These are phyloP conservation scores for Leucoma salicis DNA, from an alignment of 2,888 invertebrate species.

Conservation along the genomic window DNA sequence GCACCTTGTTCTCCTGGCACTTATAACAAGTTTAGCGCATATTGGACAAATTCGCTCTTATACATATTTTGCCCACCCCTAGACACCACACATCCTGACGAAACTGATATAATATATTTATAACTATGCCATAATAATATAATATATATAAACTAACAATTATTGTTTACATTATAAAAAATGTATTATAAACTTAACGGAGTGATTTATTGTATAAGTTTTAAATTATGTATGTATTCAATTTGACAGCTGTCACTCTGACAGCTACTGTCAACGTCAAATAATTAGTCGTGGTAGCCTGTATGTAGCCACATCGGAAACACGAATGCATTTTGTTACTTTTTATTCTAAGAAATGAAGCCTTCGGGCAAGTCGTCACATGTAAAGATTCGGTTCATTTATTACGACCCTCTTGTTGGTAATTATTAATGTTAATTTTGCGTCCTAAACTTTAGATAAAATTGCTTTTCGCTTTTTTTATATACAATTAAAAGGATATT, in stretches of 20 bases:
- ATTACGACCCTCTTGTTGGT: constrained; percentile 28
- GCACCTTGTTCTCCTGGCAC: too few species aligned
- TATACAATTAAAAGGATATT: constrained; percentile 49
- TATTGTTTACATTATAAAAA: constrained; percentile 9
- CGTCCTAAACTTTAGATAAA: constrained; percentile 41
- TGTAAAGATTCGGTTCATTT: constrained; percentile 32
- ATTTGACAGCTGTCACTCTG: constrained; percentile 20
- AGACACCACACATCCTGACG: constrained; percentile 1
- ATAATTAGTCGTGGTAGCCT: constrained; percentile 20
- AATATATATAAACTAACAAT: constrained; percentile 14
- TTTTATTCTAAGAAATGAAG: constrained; percentile 36
- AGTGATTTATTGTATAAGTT: too few species aligned
- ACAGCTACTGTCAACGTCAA: constrained; percentile 33
- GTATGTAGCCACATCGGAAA: constrained; percentile 17
- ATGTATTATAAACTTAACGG: constrained; percentile 4
- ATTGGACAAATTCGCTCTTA: too few species aligned
- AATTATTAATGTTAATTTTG: constrained; percentile 38
- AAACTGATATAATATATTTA: constrained; percentile 29
- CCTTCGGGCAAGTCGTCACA: constrained; percentile 22
- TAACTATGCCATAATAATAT: constrained; percentile 36
- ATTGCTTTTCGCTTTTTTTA: constrained; percentile 48
- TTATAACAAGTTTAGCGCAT: too few species aligned
- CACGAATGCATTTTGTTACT: constrained; percentile 22
- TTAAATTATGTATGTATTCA: too few species aligned
- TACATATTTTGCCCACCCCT: constrained; percentile 4